Conservation (phyloP, 2,797 vertebrate genomes). For the Pipistrellus kuhlii region DNA sequence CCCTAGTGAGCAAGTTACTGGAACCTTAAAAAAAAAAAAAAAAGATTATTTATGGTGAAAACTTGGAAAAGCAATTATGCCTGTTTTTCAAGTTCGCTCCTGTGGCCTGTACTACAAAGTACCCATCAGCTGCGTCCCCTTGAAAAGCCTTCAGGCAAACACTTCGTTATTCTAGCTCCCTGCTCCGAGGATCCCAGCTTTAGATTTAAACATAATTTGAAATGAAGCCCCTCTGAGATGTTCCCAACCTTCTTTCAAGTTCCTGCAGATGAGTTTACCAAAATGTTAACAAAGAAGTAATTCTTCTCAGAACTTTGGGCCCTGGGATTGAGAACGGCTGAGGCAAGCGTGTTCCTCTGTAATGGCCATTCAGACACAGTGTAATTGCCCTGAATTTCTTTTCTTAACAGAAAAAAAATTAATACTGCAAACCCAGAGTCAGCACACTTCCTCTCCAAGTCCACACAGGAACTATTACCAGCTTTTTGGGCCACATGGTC, state of each 20-base stretch:
- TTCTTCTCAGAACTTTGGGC: not conserved
- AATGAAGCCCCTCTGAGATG: conserved; percentile 1
- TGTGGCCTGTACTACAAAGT: not conserved
- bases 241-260: not conserved
- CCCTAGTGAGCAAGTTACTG: conserved; percentile 70
- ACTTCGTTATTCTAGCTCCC: not conserved
- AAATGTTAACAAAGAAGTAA: not conserved
- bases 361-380: not conserved
- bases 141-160: not conserved
- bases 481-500: not conserved
- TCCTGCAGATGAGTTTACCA: conserved; percentile 36
- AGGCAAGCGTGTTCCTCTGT: accelerated
- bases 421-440: not conserved
- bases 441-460: not conserved
- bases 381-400: not conserved
- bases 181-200: not conserved
- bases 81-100: conserved; percentile 63
- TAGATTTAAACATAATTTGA: conserved; percentile 19
- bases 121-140: not conserved
- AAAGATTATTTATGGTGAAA: conserved; percentile 78
- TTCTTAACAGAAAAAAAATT: not conserved
- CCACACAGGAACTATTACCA: not conserved
- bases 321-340: not conserved
- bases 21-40: conserved; percentile 65
- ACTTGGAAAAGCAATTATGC: conserved; percentile 61